Base-by-base conservation (phyloP, 2,113 vertebrate species). In the Panthera uncia region DNA sequence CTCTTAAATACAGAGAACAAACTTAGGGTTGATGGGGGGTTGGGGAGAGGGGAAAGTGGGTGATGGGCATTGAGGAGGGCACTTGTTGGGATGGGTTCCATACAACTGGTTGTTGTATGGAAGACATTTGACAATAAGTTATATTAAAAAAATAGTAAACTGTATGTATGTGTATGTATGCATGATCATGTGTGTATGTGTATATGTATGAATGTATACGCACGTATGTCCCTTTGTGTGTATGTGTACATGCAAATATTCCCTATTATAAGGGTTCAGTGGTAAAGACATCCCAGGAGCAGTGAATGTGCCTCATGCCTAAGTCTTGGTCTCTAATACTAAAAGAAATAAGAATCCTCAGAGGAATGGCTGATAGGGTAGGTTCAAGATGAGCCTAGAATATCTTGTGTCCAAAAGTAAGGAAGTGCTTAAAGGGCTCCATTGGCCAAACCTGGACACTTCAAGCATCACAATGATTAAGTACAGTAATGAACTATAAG, bases 101-200 rank as follows among this genome's bases (percentile, higher is more conserved):
- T 45, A 9, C 45, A 45, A 45, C 45, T 45, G 45, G 45, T 9
- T 45, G 7, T 45, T 45, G 45, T 45, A 45, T 45, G 45, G 7
- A 45, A 45, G 45, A 45, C 7, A 45, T 45, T 45, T 45, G 45
- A 45, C 45, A 45, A 45, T 45, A 45, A 45, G 45, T 45, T 45
- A 45, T 45, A 45, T 45, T 45, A 9, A 45, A 45, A 45, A 45
- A 45, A 45, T 45, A 45, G 45, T 84, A 36, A 83, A 38, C n/a
- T 14, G 9, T 14, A 21, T 29, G 19, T 31, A 11, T 65, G 4
- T 36, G 5, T 29, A 1, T 31, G 0, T 61, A 7, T 29, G 4
- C 61, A 25, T 45, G 50, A 15, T 55, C n/a, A 9, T 13, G 23
- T 15, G 4, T 45, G 4, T 2, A 0, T n/a, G 61, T 33, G 7